Evolutionary conservation across 2,797 vertebrate genomes (phyloP), one percentile per base, ranked within the genome.

Genomic region (Sphaeramia orbicularis): DNA sequence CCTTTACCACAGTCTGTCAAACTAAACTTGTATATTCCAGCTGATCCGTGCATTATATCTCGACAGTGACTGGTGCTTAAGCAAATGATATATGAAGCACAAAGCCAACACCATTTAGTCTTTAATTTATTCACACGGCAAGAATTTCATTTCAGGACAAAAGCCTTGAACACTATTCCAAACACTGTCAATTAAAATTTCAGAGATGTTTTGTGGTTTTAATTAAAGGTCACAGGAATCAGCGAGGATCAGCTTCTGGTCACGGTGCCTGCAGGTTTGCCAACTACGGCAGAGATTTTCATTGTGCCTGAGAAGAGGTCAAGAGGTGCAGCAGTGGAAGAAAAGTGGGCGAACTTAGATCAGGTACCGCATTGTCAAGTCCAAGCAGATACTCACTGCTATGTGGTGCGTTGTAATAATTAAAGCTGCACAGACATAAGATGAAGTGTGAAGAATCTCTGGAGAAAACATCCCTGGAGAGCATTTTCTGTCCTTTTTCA

Each of bases 271-370:
- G 94, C 96, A 0, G 96, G 95, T 53, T 86, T 96, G 35, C 96
- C 96, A 3, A 96, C 96, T 0, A 90, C 95, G 13, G 96, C 96
- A 0, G 96, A 98, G 67, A 90, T 96, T 80, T 98, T 96, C 76
- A 90, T 97, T 48, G 91, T 97, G 21, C 95, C 96, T 0, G 93
- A 94, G 74, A 94, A 89, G 79, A 93, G 90, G 61, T 53, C 83
- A 0, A 58, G 85, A 14, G 91, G 80, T 0, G 36, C 77, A 30
- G 53, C 38, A 16, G 18, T 21, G 52, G 83, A 82, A 41, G 95
- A 91, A 77, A 92, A 93, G 41, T 80, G 90, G 43, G 91, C 93
- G n/a, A 91, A 96, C 64, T 80, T 96, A 53, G 93, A 96, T 63
- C 94, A 96, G 95, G 96, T 98, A 91, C 76, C 0, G 45, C 18